Evolutionary conservation across 2,797 vertebrate genomes (phyloP).

Genomic region (Jordanella pulchra): DNA sequence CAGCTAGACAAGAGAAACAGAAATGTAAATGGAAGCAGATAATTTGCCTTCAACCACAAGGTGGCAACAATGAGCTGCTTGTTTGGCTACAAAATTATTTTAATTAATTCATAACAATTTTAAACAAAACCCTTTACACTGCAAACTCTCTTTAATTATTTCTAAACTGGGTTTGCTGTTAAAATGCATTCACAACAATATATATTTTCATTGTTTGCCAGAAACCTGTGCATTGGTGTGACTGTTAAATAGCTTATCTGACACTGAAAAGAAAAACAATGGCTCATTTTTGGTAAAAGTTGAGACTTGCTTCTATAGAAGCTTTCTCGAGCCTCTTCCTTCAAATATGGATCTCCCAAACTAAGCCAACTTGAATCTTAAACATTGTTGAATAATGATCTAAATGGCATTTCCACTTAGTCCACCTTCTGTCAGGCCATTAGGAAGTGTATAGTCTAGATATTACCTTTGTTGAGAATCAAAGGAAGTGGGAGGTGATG

Average conservation of each 20-base stretch:
- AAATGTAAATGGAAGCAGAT: conserved; percentile 8
- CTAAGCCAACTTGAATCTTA: not conserved
- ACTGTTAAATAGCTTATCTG: not conserved
- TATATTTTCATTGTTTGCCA: not conserved
- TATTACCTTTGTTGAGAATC: conserved; percentile 49
- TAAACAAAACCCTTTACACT: not conserved
- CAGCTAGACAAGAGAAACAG: conserved; percentile 60
- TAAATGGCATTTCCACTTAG: conserved; percentile 24
- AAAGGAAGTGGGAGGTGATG: conserved; percentile 46
- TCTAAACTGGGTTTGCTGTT: not conserved
- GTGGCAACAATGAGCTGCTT: conserved; percentile 50
- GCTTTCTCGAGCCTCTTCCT: not conserved
- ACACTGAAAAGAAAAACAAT: not conserved
- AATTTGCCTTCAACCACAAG: conserved; percentile 66
- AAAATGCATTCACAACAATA: not conserved
- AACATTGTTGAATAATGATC: conserved; percentile 8
- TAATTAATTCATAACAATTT: not conserved
- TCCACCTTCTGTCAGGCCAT: conserved; percentile 27
- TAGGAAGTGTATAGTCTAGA: conserved; percentile 19
- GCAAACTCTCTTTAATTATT: not conserved
- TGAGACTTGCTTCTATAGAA: not conserved
- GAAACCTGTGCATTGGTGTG: not conserved
- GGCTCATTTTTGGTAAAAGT: not conserved
- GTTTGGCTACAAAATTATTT: not conserved
- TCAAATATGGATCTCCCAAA: not conserved